Percentiles rank a stretch among this genome's conserved stretches.
Conservation (phyloP, 2,797 vertebrate genomes). For the Pyrocephalus nanus region DNA sequence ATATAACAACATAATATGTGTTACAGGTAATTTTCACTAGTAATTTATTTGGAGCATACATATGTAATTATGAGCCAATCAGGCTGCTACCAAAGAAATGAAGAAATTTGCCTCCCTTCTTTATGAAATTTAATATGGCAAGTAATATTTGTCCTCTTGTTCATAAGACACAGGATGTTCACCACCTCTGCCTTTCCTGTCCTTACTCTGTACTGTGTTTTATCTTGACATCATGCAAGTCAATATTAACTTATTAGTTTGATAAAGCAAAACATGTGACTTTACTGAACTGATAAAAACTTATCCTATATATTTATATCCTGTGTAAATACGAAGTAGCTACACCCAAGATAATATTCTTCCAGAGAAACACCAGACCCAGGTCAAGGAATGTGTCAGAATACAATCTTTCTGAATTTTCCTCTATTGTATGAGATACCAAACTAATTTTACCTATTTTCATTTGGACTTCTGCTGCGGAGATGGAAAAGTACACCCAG, state of each 20-base stretch:
- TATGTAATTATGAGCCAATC: background rate
- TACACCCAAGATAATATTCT: background rate
- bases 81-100: background rate
- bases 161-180: background rate
- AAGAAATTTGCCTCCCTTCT: background rate
- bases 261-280: background rate
- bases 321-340: background rate
- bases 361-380: background rate
- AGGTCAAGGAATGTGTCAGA: background rate
- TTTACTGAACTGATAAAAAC: background rate
- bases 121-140: background rate
- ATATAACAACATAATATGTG: background rate
- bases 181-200: background rate
- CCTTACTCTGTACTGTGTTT: background rate
- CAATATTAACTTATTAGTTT: background rate
- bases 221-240: background rate
- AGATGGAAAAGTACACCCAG: background rate
- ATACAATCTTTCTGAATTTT: background rate
- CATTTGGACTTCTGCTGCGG: background rate
- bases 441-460: background rate
- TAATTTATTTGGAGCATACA: background rate
- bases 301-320: background rate
- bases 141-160: background rate
- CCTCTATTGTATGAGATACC: background rate
- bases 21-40: background rate